Evolutionary conservation across 2,797 vertebrate genomes (phyloP), one percentile per base, ranked within the genome.

Genomic region (Chiroxiphia lanceolata): DNA sequence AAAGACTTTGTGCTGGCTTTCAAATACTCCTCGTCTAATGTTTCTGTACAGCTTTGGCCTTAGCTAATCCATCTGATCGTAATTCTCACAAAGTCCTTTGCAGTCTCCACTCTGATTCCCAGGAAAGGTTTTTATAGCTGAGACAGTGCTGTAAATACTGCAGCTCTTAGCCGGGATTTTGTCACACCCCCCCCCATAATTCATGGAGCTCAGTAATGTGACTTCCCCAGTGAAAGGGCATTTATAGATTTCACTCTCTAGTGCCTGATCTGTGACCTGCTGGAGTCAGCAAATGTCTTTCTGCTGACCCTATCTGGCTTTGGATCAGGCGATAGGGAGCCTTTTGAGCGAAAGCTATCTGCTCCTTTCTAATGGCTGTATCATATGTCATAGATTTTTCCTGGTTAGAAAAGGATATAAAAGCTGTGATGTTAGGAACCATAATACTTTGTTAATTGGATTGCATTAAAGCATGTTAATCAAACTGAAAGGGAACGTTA

Each of bases 401-500:
- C 90, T 94, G 36, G 83, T 91, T 84, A 76, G 85, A 45, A 84
- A 86, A 76, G 67, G 87, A 45, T 93, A 53, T 92, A 86, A 95
- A 93, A 90, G 50, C 86, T 77, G 29, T 34, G 60, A 94, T 90
- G 90, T 77, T 94, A 81, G 95, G 93, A 96, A 89, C 87, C 59
- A 20, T 94, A 94, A 90, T 95, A 81, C 84, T 93, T 78, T 40
- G 83, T 89, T 96, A 95, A 95, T 94, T 96, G 95, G 95, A 76
- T 97, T 95, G 87, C 83, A 90, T 90, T 94, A 80, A 93, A 95
- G 94, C 69, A 51, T 13, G 42, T 95, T 96, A 95, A 95, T 97
- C 91, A 94, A 96, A 95, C 95, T 96, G 93, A 95, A 96, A 89
- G 76, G 86, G 79, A 88, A 79, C 17, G 18, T 87, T 92, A 95